These are phyloP conservation scores for Salmo trutta DNA, from an alignment of 2,797 vertebrate species.

Conservation along the genomic window DNA sequence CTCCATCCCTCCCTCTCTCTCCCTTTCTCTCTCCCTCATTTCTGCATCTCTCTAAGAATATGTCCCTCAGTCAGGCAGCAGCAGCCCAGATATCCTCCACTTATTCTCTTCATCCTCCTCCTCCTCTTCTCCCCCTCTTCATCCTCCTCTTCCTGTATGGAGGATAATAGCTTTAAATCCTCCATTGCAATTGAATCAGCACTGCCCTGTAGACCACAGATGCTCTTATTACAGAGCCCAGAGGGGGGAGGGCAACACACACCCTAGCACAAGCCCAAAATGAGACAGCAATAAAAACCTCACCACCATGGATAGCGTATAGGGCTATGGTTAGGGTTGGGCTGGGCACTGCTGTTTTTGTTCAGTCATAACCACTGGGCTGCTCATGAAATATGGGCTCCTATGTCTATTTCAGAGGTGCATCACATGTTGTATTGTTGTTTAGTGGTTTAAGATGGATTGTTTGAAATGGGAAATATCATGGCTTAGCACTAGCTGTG, in stretches of 20 bases:
- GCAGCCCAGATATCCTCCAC: too few species aligned
- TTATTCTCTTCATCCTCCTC: too few species aligned
- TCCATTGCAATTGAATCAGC: constrained; percentile 74
- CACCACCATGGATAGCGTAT: constrained; percentile 17
- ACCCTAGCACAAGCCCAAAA: constrained; percentile 30
- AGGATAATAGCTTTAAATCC: constrained; percentile 69
- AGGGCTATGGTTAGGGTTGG: constrained; percentile 5
- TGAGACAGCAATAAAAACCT: constrained; percentile 43
- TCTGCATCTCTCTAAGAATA: constrained; percentile 4
- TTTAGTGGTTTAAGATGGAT: neutral
- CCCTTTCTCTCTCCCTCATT: neutral
- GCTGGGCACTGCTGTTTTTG: constrained; percentile 6
- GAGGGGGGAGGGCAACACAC: constrained; percentile 8
- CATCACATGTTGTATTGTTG: neutral
- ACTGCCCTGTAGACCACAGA: constrained; percentile 69
- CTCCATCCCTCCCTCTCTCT: constrained; percentile 30
- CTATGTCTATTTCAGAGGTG: neutral
- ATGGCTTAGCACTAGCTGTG: neutral
- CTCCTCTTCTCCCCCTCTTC: neutral
- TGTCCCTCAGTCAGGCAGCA: neutral
- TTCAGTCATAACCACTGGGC: neutral
- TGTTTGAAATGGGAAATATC: neutral
- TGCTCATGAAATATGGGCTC: neutral
- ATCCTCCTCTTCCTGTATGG: constrained; percentile 29
- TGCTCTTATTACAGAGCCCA: constrained; percentile 73